A percentile compares a stretch with the other conserved stretches of the same genome.
Evolutionary conservation across 2,113 vertebrate species (phyloP).

Genomic region (Tenebrosternarchus preto): DNA sequence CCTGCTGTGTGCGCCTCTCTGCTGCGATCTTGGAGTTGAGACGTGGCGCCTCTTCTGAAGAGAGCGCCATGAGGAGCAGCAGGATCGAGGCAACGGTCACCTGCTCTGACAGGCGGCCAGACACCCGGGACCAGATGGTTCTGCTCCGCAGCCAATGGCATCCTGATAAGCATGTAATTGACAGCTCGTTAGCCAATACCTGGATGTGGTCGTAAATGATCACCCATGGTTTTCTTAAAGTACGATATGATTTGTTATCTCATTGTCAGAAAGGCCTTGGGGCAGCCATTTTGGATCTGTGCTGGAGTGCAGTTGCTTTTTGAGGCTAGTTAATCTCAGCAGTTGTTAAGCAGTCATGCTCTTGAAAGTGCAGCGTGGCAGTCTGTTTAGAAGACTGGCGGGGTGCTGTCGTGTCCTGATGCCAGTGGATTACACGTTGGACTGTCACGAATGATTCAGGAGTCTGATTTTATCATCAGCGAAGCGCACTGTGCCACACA

Average conservation of each 20-base stretch:
- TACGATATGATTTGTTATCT: conserved; percentile 36
- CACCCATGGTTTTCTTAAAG: conserved; percentile 27
- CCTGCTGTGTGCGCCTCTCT: too few relatives aligned
- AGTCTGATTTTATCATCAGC: conserved; percentile 9
- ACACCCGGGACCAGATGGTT: conserved; percentile 49
- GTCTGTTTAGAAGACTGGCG: conserved; percentile 9
- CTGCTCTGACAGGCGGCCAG: conserved; percentile 42
- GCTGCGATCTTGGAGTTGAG: not conserved
- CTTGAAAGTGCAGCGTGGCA: conserved; percentile 27
- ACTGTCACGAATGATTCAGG: conserved; percentile 22
- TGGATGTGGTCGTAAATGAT: conserved; percentile 26
- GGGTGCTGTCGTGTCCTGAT: conserved; percentile 5
- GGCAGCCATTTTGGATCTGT: conserved; percentile 3
- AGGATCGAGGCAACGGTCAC: conserved; percentile 41
- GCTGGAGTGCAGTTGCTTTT: conserved; percentile 7
- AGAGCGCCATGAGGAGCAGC: conserved; percentile 44
- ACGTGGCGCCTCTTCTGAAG: conserved; percentile 20
- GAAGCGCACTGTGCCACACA: not conserved
- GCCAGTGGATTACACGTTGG: not conserved
- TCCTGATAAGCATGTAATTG: conserved; percentile 38
- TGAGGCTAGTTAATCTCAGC: conserved; percentile 39
- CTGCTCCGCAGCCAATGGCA: conserved; percentile 24
- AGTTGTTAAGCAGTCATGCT: conserved; percentile 44
- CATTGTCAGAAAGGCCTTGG: not conserved
- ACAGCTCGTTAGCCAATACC: conserved; percentile 36